These are phyloP conservation scores for Drosophila mimetica DNA, from an alignment of 2,888 invertebrate genomes.

Conservation along the genomic window DNA sequence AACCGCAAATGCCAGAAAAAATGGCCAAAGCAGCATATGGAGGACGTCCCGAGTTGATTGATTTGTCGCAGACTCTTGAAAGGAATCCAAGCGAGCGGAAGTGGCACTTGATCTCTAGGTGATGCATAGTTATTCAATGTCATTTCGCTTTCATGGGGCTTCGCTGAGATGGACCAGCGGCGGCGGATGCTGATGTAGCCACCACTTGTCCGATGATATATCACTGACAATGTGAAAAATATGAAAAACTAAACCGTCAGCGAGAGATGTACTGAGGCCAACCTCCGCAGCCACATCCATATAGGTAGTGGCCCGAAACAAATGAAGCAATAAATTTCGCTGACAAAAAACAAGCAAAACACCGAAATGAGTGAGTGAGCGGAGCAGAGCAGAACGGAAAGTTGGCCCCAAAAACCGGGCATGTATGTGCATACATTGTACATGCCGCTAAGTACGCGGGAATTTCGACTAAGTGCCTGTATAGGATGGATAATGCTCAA, in stretches of 20 bases:
- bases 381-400: slow-evolving; percentile 47
- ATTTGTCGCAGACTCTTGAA: slow-evolving; percentile 57
- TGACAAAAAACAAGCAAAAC: slow-evolving; percentile 81
- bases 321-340: slow-evolving; percentile 83
- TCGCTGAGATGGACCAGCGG: slow-evolving; percentile 7
- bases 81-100: slow-evolving; percentile 58
- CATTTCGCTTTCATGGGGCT: slow-evolving; percentile 29
- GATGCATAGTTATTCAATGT: slow-evolving; percentile 40
- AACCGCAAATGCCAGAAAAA: slow-evolving; percentile 27
- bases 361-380: slow-evolving; percentile 29
- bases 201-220: slow-evolving; percentile 67
- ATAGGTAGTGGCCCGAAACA: slow-evolving; percentile 64
- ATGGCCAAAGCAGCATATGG: slow-evolving; percentile 2
- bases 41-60: slow-evolving; percentile 53
- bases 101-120: slow-evolving; percentile 46
- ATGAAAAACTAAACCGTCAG: slow-evolving; percentile 67
- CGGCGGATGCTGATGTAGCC: slow-evolving; percentile 30
- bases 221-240: slow-evolving; percentile 78
- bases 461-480: slow-evolving; percentile 74
- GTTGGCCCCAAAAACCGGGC: slow-evolving; percentile 40
- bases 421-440: slow-evolving; percentile 32
- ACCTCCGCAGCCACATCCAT: slow-evolving; percentile 5
- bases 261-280: slow-evolving; percentile 28
- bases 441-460: slow-evolving; percentile 68
- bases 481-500: slow-evolving; percentile 48